Conservation (phyloP, 2,888 invertebrate species). For the Diadegma fenestrale region DNA sequence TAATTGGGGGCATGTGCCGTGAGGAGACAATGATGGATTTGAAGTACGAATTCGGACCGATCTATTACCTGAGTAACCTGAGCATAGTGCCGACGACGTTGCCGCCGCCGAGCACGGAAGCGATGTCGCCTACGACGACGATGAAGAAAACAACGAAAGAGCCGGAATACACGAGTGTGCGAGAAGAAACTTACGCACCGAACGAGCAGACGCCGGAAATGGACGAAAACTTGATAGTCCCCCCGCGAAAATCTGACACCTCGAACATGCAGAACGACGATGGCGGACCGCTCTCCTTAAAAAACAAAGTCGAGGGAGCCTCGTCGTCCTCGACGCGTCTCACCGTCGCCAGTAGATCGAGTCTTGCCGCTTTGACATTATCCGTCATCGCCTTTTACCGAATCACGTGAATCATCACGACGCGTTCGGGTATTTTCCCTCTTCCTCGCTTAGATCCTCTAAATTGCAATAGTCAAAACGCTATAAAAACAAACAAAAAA, state of each 20-base stretch:
- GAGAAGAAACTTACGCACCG: constrained; percentile 80
- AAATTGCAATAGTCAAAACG: constrained; percentile 63
- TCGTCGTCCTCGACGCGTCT: constrained; percentile 35
- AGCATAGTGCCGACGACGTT: constrained; percentile 92
- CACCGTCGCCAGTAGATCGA: constrained; percentile 41
- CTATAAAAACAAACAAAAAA: constrained; percentile 54
- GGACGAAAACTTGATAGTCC: constrained; percentile 84
- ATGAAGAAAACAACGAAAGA: constrained; percentile 81
- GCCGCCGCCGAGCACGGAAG: constrained; percentile 85
- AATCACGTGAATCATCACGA: constrained; percentile 76
- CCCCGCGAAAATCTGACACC: constrained; percentile 83
- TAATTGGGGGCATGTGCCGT: constrained; percentile 88
- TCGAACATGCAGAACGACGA: constrained; percentile 83
- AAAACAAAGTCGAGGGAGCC: constrained; percentile 76
- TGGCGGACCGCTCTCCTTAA: constrained; percentile 79
- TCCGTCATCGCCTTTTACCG: constrained; percentile 65
- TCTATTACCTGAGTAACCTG: constrained; percentile 91
- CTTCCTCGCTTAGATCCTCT: constrained; percentile 59
- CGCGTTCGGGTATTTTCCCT: constrained; percentile 13
- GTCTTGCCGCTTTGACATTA: constrained; percentile 66
- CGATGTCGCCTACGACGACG: constrained; percentile 85
- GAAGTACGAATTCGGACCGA: constrained; percentile 90
- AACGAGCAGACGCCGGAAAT: constrained; percentile 73
- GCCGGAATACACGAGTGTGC: constrained; percentile 84
- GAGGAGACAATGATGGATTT: constrained; percentile 90